Evolutionary conservation across 2,888 invertebrate species (phyloP).

Genomic region (Dexiosoma caninum): DNA sequence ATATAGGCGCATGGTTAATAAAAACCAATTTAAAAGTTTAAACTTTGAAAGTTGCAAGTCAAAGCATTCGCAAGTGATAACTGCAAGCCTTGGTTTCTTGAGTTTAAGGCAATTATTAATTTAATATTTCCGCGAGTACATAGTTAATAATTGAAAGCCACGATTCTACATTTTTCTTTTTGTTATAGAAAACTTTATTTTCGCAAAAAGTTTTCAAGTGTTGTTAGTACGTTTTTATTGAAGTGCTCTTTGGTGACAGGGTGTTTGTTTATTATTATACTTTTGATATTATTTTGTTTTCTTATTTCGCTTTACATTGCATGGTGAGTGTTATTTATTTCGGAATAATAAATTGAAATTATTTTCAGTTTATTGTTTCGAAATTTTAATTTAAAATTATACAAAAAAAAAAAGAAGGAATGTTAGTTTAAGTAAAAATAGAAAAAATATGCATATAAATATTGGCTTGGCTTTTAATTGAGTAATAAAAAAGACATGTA

Average conservation of each 20-base stretch:
- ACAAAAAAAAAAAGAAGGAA: slow-evolving; percentile 8
- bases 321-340: slow-evolving; percentile 31
- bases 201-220: slow-evolving; percentile 56
- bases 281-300: slow-evolving; percentile 3
- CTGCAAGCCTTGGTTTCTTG: too few species aligned
- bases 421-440: slow-evolving; percentile 18
- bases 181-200: slow-evolving; percentile 60
- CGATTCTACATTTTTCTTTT: not conserved
- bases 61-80: too few species aligned
- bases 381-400: slow-evolving; percentile 9
- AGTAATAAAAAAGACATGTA: slow-evolving; percentile 33
- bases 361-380: slow-evolving; percentile 66
- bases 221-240: slow-evolving; percentile 65
- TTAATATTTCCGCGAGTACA: not conserved
- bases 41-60: too few species aligned
- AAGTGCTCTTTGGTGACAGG: slow-evolving; percentile 57
- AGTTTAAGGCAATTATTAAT: too few species aligned
- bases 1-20: not conserved
- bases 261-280: slow-evolving; percentile 37
- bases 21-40: too few species aligned
- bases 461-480: not conserved
- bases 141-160: not conserved
- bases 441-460: slow-evolving; percentile 17
- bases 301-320: not conserved
- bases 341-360: slow-evolving; percentile 45